A percentile compares a stretch with the other conserved stretches of the same genome.
Conservation (phyloP, 2,888 invertebrate genomes). For the Timandra comae region DNA sequence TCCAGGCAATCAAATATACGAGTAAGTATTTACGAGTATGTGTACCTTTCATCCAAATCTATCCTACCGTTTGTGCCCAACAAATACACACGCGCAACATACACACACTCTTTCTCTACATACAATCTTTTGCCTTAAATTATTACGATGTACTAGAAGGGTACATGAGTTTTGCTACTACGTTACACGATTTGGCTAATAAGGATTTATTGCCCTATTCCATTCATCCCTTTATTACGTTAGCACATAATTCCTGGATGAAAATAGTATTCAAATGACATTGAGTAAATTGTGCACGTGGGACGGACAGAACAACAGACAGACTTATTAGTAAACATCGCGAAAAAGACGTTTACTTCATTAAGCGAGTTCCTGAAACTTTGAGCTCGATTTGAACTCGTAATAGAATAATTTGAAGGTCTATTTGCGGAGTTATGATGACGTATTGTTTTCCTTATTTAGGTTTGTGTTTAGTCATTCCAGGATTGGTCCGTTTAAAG, state of each 20-base stretch:
- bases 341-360: conserved; percentile 36
- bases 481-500: no score
- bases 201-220: conserved; percentile 12
- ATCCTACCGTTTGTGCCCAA: no score
- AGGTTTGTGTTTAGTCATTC: conserved; percentile 10
- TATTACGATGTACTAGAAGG: no score
- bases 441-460: conserved; percentile 18
- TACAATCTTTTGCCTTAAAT: no score
- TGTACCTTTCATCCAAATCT: no score
- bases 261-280: no score
- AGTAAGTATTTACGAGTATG: no score
- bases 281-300: conserved; percentile 32
- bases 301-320: conserved; percentile 25
- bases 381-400: conserved; percentile 17
- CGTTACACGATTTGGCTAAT: conserved; percentile 8
- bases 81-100: no score
- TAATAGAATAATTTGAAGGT: conserved; percentile 33
- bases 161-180: conserved; percentile 1
- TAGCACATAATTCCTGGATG: no score
- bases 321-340: conserved; percentile 32
- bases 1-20: no score
- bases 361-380: conserved; percentile 37
- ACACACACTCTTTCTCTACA: no score
- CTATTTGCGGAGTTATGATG: conserved; percentile 32
- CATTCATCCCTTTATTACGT: neutral